A percentile compares a stretch with the other conserved stretches of the same genome.
Conservation (phyloP, 2,113 vertebrate species). For the Pomatostomus ruficeps region DNA sequence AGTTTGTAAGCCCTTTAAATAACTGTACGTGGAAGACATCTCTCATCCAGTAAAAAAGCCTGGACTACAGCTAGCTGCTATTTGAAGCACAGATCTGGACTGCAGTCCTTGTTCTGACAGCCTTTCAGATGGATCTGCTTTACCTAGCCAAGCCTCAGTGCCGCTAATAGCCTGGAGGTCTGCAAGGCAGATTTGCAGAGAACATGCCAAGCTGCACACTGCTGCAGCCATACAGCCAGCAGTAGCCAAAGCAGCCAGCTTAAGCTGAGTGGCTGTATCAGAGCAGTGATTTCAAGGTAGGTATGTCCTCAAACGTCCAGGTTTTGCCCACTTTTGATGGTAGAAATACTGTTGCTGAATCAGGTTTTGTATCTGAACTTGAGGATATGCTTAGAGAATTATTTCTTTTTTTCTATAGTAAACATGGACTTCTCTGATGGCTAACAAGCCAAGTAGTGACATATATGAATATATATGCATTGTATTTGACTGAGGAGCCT, state of each 20-base stretch:
- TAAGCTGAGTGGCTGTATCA: not conserved
- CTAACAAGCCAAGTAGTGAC: not conserved
- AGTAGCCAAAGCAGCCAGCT: not conserved
- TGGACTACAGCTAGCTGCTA: not conserved
- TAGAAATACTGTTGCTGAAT: not conserved
- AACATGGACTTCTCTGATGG: not conserved
- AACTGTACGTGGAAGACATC: not conserved
- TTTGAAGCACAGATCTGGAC: not conserved
- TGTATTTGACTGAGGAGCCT: not conserved
- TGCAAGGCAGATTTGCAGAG: constrained; percentile 4
- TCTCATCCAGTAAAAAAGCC: not conserved
- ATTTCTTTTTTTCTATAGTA: not conserved
- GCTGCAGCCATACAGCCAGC: not conserved
- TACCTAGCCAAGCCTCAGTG: not conserved
- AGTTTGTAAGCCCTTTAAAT: not conserved
- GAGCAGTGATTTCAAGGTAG: not conserved
- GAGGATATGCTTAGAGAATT: not conserved
- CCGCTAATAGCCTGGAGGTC: not conserved
- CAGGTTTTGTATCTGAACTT: not conserved
- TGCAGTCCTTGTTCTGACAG: not conserved
- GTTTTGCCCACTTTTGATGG: rapidly evolving
- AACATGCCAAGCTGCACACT: not conserved
- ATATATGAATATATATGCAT: not conserved
- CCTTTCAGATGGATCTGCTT: not conserved
- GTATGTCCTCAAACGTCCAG: not conserved